Evolutionary conservation across 2,113 vertebrate genomes (phyloP).

Genomic region (Scopus umbretta): DNA sequence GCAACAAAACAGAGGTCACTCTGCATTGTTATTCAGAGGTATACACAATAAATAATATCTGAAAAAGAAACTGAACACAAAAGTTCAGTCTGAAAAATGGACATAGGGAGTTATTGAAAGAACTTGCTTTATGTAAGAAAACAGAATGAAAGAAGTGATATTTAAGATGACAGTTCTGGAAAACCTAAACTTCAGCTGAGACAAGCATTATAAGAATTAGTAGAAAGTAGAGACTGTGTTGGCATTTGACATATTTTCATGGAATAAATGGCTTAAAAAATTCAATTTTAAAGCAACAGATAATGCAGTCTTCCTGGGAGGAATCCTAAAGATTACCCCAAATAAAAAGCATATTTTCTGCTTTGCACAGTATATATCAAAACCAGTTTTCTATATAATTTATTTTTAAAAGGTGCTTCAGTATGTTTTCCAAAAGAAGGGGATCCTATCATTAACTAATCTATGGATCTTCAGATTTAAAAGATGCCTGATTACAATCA

Average conservation of each 20-base stretch:
- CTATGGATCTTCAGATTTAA: background rate
- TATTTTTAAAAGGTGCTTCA: background rate
- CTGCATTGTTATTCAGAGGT: background rate
- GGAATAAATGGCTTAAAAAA: background rate
- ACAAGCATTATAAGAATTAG: background rate
- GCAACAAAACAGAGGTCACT: background rate
- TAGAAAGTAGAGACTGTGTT: background rate
- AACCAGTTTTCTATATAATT: background rate
- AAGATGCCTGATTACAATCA: background rate
- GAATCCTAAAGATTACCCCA: background rate
- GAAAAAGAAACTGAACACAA: background rate
- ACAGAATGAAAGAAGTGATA: background rate
- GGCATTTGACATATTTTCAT: background rate
- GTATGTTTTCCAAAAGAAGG: background rate
- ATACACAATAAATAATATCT: background rate
- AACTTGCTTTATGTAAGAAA: background rate
- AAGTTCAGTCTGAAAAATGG: background rate
- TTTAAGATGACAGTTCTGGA: background rate
- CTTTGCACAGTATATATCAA: background rate
- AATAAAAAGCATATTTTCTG: background rate
- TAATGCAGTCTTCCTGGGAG: background rate
- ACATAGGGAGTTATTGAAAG: background rate
- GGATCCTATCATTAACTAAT: background rate
- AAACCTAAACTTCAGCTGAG: background rate
- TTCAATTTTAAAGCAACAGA: background rate